Percentiles rank a stretch among this genome's conserved stretches.
Evolutionary conservation across 2,113 vertebrate species (phyloP).

Genomic region (Upupa epops): DNA sequence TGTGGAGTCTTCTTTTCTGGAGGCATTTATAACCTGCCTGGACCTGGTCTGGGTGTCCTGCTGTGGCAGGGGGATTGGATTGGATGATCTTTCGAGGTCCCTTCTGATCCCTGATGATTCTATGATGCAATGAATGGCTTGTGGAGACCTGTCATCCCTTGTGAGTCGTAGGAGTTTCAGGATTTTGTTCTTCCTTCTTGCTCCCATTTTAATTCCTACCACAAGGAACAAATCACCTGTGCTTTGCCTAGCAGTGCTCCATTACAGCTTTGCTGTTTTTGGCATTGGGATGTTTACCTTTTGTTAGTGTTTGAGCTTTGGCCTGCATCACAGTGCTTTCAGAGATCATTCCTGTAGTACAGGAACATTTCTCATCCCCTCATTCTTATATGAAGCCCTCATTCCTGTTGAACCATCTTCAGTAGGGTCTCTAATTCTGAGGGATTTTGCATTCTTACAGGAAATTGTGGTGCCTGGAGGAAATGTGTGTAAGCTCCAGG

Average conservation of each 20-base stretch:
- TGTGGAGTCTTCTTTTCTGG: too few relatives aligned
- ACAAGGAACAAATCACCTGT: background rate
- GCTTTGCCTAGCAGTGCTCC: background rate
- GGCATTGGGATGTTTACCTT: background rate
- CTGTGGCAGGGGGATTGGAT: too few relatives aligned
- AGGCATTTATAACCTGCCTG: too few relatives aligned
- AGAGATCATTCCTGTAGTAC: background rate
- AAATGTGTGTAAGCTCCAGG: background rate
- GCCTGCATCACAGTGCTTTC: background rate
- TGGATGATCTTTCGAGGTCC: too few relatives aligned
- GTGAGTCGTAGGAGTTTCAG: background rate
- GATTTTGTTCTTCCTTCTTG: background rate
- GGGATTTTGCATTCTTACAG: background rate
- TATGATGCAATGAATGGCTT: background rate
- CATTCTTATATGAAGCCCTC: background rate
- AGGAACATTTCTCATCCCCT: background rate
- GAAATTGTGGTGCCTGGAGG: background rate
- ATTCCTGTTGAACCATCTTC: background rate
- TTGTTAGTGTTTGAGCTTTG: background rate
- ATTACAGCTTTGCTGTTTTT: background rate
- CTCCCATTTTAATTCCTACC: fast-evolving
- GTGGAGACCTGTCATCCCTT: background rate
- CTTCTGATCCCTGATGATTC: too few relatives aligned
- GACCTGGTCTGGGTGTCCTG: too few relatives aligned
- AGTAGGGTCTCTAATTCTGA: background rate